phyloP scores from a whole-genome alignment of 2,797 vertebrate genomes.

The Tangara arthus region DNA sequence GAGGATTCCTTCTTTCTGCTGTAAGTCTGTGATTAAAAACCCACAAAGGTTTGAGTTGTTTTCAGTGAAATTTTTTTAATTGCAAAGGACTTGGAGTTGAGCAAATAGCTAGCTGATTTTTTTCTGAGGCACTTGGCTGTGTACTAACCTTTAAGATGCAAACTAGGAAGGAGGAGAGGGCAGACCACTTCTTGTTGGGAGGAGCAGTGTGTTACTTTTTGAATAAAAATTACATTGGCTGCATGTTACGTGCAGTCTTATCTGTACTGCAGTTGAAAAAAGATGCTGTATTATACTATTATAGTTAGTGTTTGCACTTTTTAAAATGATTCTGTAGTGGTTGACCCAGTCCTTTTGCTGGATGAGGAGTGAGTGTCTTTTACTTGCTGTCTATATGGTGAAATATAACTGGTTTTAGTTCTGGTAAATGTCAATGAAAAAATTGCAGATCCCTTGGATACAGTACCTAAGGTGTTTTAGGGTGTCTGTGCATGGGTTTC shows the following conservation, averaged over 20 bases:
- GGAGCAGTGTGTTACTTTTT: not conserved
- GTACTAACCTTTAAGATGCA: not conserved
- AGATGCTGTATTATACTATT: not conserved
- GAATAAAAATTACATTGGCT: not conserved
- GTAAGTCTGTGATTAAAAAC: not conserved
- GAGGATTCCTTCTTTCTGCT: not conserved
- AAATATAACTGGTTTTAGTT: not conserved
- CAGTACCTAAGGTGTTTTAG: not conserved
- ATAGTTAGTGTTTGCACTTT: not conserved
- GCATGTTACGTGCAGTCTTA: not conserved
- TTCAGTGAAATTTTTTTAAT: not conserved
- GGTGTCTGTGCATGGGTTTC: not conserved
- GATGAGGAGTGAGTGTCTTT: not conserved
- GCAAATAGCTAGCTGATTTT: not conserved
- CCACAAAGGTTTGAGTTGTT: not conserved
- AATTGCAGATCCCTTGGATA: not conserved
- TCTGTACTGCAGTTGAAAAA: fast-evolving
- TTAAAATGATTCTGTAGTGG: not conserved
- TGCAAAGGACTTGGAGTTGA: not conserved
- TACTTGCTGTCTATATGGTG: not conserved
- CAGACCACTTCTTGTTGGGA: not conserved
- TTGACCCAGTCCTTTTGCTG: not conserved
- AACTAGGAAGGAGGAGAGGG: not conserved
- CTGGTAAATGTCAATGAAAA: not conserved
- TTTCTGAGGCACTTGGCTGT: not conserved